These are phyloP conservation scores for Tenthredo mesomela DNA, from an alignment of 2,888 invertebrate genomes.

Conservation along the genomic window DNA sequence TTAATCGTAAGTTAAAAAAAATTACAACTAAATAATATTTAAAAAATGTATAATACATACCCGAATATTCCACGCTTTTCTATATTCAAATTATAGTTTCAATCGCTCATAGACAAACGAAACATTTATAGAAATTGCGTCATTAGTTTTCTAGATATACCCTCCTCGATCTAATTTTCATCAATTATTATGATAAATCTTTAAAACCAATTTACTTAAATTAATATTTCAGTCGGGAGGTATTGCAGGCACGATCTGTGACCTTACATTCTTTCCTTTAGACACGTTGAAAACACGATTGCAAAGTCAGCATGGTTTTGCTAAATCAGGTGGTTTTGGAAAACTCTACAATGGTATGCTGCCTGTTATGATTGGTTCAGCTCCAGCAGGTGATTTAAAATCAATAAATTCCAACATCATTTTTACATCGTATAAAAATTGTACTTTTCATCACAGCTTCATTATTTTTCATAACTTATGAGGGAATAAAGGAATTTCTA, in stretches of 20 bases:
- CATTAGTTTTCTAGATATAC: background rate
- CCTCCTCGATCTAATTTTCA: no score
- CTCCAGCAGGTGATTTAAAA: constrained; percentile 85
- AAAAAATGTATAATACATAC: background rate
- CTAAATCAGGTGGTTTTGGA: constrained; percentile 92
- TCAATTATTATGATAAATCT: background rate
- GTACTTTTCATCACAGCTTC: constrained; percentile 83
- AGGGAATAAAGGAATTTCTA: constrained; percentile 85
- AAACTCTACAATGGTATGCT: constrained; percentile 90
- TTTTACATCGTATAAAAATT: no score
- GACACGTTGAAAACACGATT: constrained; percentile 98
- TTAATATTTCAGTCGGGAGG: constrained; percentile 85
- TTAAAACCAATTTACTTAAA: background rate
- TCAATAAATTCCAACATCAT: no score
- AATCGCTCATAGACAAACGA: background rate
- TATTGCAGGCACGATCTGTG: constrained; percentile 93
- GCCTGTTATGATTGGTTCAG: constrained; percentile 90
- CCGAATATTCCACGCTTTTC: background rate
- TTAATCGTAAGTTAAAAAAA: constrained; percentile 70
- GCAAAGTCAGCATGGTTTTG: constrained; percentile 94
- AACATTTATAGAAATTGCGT: background rate
- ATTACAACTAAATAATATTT: background rate
- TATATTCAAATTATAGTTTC: background rate
- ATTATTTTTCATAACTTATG: constrained; percentile 94
- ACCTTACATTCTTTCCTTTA: constrained; percentile 93